phyloP scores from a whole-genome alignment of 64 coral and sea anemone species.

The Montipora sp. region DNA sequence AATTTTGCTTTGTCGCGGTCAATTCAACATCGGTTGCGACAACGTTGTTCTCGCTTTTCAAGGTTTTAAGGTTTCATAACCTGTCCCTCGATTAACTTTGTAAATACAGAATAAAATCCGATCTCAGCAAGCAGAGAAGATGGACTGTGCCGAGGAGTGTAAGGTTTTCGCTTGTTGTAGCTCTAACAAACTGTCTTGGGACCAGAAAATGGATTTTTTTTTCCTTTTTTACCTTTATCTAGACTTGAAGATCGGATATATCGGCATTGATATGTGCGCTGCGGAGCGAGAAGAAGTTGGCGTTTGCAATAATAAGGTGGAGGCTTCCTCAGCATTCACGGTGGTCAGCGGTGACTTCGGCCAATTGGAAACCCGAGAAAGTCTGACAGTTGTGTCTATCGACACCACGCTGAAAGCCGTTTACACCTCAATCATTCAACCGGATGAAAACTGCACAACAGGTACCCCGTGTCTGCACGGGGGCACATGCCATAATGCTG shows the following conservation, averaged over 20 bases:
- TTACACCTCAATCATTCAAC: slow-evolving; percentile 56
- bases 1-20: no score
- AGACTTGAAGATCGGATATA: slow-evolving; percentile 75
- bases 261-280: slow-evolving; percentile 92
- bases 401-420: slow-evolving; percentile 41
- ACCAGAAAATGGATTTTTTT: background rate
- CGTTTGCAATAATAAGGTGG: slow-evolving; percentile 67
- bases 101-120: no score
- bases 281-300: slow-evolving; percentile 77
- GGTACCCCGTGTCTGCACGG: slow-evolving; percentile 76
- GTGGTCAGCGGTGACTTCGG: slow-evolving; percentile 93
- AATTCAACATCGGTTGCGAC: no score
- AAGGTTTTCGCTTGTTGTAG: no score
- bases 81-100: no score
- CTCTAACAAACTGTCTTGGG: background rate
- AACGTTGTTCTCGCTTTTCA: no score
- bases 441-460: slow-evolving; percentile 2
- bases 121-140: no score
- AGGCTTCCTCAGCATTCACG: slow-evolving; percentile 59
- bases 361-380: background rate
- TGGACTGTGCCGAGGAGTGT: no score
- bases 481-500: slow-evolving; percentile 84
- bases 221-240: background rate
- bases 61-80: no score
- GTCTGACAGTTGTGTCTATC: slow-evolving; percentile 78